Evolutionary conservation across 2,797 vertebrate species (phyloP), one percentile per base, ranked within the genome.

Genomic region (Mormyrus hasselquistii): DNA sequence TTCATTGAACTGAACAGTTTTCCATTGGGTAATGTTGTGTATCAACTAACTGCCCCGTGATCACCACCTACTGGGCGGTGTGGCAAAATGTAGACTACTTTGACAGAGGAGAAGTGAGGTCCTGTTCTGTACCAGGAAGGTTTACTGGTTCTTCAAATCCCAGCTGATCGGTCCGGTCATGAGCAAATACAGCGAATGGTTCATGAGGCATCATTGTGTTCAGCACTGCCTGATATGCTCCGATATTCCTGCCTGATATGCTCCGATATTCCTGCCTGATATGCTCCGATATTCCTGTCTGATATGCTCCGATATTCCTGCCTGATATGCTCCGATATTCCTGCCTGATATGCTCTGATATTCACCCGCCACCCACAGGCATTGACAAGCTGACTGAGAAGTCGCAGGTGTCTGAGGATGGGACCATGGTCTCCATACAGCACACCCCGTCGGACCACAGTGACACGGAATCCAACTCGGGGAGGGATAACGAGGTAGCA

Each of bases 341-440:
- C n/a, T n/a, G 1, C 5, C 57, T 59, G 62, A 69, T 69, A 4
- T 34, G 62, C 62, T 69, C 22, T 69, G 62, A 29, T 38, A 38
- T 76, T 76, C 14, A 8, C 29, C 19, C 69, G 14, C 55, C 41
- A 7, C 1, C 38, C 84, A 29, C 91, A 99, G 98, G 95, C 62
- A 99, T 99, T 9, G 98, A 99, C 92, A 99, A 99, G 50, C 86
- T 91, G 90, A 47, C 57, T 6, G 47, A 87, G 88, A 83, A 65
- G 49, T 86, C 89, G 3, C 69, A 65, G 84, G 57, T 85, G 47
- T 99, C 98, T 0, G 98, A 99, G 91, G 98, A 99, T 0, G 99
- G 99, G 25, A 99, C 98, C 73, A 96, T 99, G 97, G 94, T 97
- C 79, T 96, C 97, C 0, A 89, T 99, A 91, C 96, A 97, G 88